Evolutionary conservation across 1,140 invertebrate species (phyloP), one percentile per base, ranked within the genome.

Genomic region (Nixonia krombeini): DNA sequence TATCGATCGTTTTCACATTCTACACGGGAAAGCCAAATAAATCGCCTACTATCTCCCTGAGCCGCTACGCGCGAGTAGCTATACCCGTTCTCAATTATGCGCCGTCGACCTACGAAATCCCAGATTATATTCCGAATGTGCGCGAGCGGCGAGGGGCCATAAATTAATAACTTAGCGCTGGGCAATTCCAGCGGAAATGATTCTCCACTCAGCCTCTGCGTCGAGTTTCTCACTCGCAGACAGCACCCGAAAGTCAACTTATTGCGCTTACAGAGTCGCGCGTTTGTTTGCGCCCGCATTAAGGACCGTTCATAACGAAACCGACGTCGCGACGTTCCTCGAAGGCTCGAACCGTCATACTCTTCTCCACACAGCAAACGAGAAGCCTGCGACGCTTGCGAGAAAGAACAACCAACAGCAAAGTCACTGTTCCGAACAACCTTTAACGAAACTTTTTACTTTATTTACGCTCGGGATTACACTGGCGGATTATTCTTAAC

Each of bases 1-100:
- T 72, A 73, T 75, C 70, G 73, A 75, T 72, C 67, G 67, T 38
- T 72, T 66, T 57, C 45, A 56, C 56, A 62, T 65, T 70, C 68
- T 55, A 57, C 58, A 53, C 65, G 50, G 56, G 53, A 66, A 66
- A 74, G 68, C 61, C 72, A 64, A 66, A 73, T 73, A 73, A 73
- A 73, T 73, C 59, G 59, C 50, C 28, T 49, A 50, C 61, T 65
- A 68, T 65, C 68, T 66, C 45, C 29, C 44, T 51, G 68, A 62
- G 45, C 58, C 28, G 47, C 33, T 62, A 56, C 56, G 57, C 51
- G 57, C 45, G 46, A 51, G 16, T 47, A 46, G 38, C 44, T 58
- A 38, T 49, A 29, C 45, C 46, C 52, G 52, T 64, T 66, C 55
- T 63, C 67, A 68, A 73, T 73, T 71, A 66, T 68, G 56, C 45